Base-by-base conservation (phyloP, 1,140 invertebrate species). In the Ladona fulva region DNA sequence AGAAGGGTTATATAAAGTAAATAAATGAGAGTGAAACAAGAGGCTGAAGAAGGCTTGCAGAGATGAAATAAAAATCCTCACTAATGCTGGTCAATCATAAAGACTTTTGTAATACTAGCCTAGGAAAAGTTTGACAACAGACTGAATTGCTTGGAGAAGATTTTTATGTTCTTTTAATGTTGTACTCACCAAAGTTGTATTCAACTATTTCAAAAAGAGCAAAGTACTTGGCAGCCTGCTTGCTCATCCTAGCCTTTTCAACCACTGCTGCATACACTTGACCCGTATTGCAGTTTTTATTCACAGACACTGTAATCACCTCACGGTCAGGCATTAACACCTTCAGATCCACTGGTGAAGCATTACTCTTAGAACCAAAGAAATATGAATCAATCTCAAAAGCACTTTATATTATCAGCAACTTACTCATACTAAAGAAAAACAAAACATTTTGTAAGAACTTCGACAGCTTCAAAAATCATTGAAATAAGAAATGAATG, bases 191-290 rank as follows among this genome's bases (percentile, higher is more conserved):
- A 86, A 97, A 97, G 86, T 95, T 95, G 83, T 97, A 96, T 83
- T 98, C 97, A 75, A 99, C 95, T 82, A 98, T 98, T 89, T 99
- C 97, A 88, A 99, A 99, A 37, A 99, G 88, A 83, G 97, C 97
- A 89, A 99, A 99, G 87, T 95, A 97, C 83, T 93, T 92, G 44
- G 95, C 91, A 75, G 93, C 91, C 79, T 93, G 91, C 77, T 91
- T 90, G 44, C 91, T 90, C 78, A 98, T 86, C 25, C 91, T 90
- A 76, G 98, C 93, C 86, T 96, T 95, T 77, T 94, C 91, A 77
- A 95, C 91, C n/a, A 98, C 91, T 1, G 92, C 91, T 78, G 92
- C 89, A 87, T 96, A 99, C 5, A 99, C 97, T 80, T 96, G 92
- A 80, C 95, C 93, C 1, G 97, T 93, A 81, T 92, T 94, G 24